Evolutionary conservation across 2,113 vertebrate genomes (phyloP).

Genomic region (Hippocampus abdominalis): DNA sequence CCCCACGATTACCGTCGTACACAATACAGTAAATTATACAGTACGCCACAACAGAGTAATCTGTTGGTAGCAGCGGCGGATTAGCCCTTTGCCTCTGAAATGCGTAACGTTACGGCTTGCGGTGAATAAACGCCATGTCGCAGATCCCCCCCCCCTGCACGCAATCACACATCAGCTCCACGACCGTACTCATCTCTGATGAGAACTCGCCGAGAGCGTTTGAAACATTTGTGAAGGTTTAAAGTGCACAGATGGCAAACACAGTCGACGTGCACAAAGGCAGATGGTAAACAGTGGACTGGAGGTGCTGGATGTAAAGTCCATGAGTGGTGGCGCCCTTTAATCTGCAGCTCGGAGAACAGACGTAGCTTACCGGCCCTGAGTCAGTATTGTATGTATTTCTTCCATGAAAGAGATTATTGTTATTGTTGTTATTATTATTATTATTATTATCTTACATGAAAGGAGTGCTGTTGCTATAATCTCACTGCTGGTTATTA

Average conservation of each 20-base stretch:
- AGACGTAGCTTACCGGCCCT: background rate
- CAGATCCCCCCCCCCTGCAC: background rate
- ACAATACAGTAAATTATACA: background rate
- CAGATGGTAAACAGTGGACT: slow-evolving; percentile 1
- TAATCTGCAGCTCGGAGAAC: slow-evolving; percentile 1
- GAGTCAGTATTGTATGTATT: background rate
- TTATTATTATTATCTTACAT: slow-evolving; percentile 1
- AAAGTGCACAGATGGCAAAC: background rate
- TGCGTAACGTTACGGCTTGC: background rate
- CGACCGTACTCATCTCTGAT: background rate
- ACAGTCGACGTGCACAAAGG: background rate
- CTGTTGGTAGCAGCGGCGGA: background rate
- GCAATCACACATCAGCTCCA: background rate
- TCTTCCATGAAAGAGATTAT: background rate
- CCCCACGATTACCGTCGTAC: background rate
- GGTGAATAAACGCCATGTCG: background rate
- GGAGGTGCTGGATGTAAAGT: background rate
- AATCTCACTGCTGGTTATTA: background rate
- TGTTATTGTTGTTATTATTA: slow-evolving; percentile 7
- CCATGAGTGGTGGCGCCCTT: background rate
- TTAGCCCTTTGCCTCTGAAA: background rate
- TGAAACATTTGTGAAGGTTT: background rate
- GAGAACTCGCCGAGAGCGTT: background rate
- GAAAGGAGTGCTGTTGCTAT: slow-evolving; percentile 1
- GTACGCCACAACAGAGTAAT: background rate